Evolutionary conservation across 2,888 invertebrate species (phyloP).

Genomic region (Unio delphinus): DNA sequence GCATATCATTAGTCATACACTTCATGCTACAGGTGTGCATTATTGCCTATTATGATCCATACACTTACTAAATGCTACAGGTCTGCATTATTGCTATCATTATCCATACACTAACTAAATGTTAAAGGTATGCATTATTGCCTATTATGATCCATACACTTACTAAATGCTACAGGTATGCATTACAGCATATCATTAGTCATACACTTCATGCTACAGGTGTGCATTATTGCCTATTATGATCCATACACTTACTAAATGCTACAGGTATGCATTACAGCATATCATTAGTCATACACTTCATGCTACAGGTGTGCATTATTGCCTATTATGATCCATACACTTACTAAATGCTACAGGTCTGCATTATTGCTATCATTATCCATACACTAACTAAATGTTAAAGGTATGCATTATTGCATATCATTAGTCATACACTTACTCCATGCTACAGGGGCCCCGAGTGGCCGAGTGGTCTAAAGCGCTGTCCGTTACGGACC

Average conservation of each 20-base stretch:
- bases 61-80: neutral
- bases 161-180: neutral
- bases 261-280: conserved; percentile 76
- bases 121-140: conserved; percentile 76
- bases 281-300: neutral
- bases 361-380: conserved; percentile 64
- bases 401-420: too few species aligned
- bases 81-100: conserved; percentile 80
- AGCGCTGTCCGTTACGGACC: too few species aligned
- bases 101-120: conserved; percentile 88
- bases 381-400: neutral
- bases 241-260: conserved; percentile 76
- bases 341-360: conserved; percentile 84
- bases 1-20: conserved; percentile 70
- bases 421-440: too few species aligned
- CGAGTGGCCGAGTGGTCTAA: too few species aligned
- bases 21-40: conserved; percentile 80
- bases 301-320: neutral
- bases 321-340: conserved; percentile 90
- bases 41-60: neutral
- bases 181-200: too few species aligned
- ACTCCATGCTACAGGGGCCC: too few species aligned
- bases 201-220: neutral
- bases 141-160: neutral
- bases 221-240: neutral